A percentile compares a stretch with the other conserved stretches of the same genome.
Evolutionary conservation across 2,888 invertebrate species (phyloP).

Genomic region (Ochlodes sylvanus): DNA sequence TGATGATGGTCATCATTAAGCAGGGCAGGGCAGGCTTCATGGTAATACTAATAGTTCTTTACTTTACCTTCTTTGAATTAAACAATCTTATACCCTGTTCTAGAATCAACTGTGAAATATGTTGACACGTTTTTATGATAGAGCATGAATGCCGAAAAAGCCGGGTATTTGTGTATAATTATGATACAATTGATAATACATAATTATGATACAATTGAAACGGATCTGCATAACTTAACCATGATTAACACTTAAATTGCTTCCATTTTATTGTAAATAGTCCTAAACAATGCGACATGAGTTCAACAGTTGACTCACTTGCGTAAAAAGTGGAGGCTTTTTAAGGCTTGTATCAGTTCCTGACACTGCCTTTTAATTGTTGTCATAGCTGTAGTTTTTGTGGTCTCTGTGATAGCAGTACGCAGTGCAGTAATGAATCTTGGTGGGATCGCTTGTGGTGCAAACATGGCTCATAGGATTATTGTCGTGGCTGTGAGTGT

Average conservation of each 20-base stretch:
- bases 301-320: conserved; percentile 1
- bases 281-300: not conserved
- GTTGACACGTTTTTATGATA: no score
- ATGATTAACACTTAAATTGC: not conserved
- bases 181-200: no score
- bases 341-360: conserved; percentile 4
- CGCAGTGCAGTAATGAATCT: not conserved
- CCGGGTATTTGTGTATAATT: no score
- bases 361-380: not conserved
- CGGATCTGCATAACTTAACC: not conserved
- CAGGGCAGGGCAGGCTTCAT: no score
- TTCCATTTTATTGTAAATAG: not conserved
- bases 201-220: not conserved
- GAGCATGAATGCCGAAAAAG: no score
- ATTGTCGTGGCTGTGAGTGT: not conserved
- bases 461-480: not conserved
- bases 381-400: not conserved
- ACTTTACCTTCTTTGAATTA: no score
- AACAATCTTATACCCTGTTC: no score
- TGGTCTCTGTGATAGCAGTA: not conserved
- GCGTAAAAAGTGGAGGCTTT: conserved; percentile 1
- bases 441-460: not conserved
- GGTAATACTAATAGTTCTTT: no score
- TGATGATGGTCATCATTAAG: no score
- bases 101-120: no score